Evolutionary conservation across 37 sponge, comb jelly and placozoan species (phyloP).

Genomic region (Chondrosia reniformis): DNA sequence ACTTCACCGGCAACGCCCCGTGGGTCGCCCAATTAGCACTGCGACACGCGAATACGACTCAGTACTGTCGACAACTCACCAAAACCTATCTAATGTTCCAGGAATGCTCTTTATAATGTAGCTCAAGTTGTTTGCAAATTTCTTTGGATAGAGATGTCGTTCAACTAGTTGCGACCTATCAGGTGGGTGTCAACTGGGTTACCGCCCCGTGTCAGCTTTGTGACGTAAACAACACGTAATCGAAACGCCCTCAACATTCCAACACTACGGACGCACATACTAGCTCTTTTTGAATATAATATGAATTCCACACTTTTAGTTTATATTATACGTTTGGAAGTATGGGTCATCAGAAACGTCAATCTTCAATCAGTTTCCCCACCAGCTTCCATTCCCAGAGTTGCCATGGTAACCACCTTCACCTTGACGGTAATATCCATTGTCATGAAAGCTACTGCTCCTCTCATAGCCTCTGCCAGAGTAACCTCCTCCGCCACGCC

Average conservation of each 20-base stretch:
- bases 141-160: too few species aligned
- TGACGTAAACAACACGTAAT: too few species aligned
- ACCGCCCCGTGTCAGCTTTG: too few species aligned
- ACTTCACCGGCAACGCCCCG: constrained; percentile 1
- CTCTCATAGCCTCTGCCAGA: constrained; percentile 13
- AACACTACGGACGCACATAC: background rate
- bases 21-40: background rate
- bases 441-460: constrained; percentile 25
- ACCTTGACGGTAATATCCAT: constrained; percentile 35
- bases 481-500: constrained; percentile 26
- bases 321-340: background rate
- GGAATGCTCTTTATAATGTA: too few species aligned
- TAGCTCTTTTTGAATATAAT: background rate
- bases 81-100: too few species aligned
- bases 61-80: too few species aligned
- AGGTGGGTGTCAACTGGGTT: too few species aligned
- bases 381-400: constrained; percentile 39
- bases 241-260: too few species aligned
- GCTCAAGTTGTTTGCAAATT: too few species aligned
- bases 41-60: too few species aligned
- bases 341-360: background rate
- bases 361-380: constrained; percentile 36
- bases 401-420: constrained; percentile 27
- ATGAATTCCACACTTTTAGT: background rate
- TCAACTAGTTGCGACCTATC: too few species aligned